Conservation (phyloP, 2,888 invertebrate genomes). For the Endotricha flammealis region DNA sequence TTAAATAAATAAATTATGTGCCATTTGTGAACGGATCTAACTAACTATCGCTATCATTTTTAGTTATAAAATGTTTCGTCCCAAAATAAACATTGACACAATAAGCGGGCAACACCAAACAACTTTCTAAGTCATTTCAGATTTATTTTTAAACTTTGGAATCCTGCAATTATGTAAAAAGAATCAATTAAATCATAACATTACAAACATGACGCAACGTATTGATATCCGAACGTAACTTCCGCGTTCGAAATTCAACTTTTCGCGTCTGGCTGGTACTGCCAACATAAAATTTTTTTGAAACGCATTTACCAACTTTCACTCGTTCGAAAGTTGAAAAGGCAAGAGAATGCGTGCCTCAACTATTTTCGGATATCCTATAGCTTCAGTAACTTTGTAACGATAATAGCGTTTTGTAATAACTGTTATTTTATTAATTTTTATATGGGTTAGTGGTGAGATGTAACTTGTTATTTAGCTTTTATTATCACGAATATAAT, state of each 20-base stretch:
- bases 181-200: conserved; percentile 18
- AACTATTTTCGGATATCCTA: conserved; percentile 28
- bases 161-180: conserved; percentile 15
- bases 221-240: conserved; percentile 37
- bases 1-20: too few relatives aligned
- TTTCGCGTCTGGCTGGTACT: conserved; percentile 17
- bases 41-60: too few relatives aligned
- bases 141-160: conserved; percentile 1
- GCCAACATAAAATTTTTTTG: conserved; percentile 10
- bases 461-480: too few relatives aligned
- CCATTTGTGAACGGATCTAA: too few relatives aligned
- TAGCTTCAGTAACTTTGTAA: conserved; percentile 13
- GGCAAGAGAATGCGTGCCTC: conserved; percentile 24
- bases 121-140: neutral
- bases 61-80: too few relatives aligned
- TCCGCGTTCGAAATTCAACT: conserved; percentile 40
- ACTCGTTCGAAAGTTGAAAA: conserved; percentile 35
- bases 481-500: too few relatives aligned
- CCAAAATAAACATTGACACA: too few relatives aligned
- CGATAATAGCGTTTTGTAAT: conserved; percentile 14
- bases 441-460: too few relatives aligned
- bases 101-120: too few relatives aligned
- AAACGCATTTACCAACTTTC: conserved; percentile 25
- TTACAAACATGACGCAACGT: conserved; percentile 30
- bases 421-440: conserved; percentile 11